phyloP scores from a whole-genome alignment of 1,140 invertebrate species.

The Archivesica marissinica region DNA sequence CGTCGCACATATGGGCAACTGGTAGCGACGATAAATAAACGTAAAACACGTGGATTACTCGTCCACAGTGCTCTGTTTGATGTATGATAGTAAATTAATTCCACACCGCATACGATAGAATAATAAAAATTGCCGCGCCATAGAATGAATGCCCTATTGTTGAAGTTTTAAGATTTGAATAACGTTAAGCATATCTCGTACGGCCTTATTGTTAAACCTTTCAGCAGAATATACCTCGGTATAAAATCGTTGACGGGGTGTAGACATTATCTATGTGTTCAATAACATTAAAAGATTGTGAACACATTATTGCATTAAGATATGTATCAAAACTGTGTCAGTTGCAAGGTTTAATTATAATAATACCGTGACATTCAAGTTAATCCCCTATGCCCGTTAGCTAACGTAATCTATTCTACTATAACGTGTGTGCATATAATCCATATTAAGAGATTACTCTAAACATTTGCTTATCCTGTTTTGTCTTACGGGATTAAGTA shows the following conservation, averaged over 20 bases:
- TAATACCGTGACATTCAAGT: too few relatives aligned
- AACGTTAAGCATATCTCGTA: not conserved
- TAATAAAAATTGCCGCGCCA: too few relatives aligned
- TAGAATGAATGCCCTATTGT: not conserved
- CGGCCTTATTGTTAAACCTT: not conserved
- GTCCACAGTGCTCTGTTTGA: too few relatives aligned
- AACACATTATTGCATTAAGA: not conserved
- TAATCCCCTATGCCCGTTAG: too few relatives aligned
- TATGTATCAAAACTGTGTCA: too few relatives aligned
- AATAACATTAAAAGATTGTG: not conserved
- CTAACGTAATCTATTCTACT: not conserved
- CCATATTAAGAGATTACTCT: not conserved
- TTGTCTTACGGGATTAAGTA: not conserved
- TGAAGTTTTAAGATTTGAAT: not conserved
- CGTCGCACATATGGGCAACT: too few relatives aligned
- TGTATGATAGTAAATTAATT: not conserved
- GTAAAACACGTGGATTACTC: too few relatives aligned
- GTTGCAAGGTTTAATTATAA: too few relatives aligned
- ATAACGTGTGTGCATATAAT: not conserved
- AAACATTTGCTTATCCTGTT: not conserved
- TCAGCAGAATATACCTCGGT: not conserved
- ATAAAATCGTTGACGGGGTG: not conserved
- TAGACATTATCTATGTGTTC: conserved; percentile 1
- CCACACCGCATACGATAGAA: not conserved
- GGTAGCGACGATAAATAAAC: too few relatives aligned